Percentiles rank a stretch among this genome's conserved stretches.
These are phyloP conservation scores for Coremacera marginata DNA, from an alignment of 2,888 invertebrate genomes.

Conservation along the genomic window DNA sequence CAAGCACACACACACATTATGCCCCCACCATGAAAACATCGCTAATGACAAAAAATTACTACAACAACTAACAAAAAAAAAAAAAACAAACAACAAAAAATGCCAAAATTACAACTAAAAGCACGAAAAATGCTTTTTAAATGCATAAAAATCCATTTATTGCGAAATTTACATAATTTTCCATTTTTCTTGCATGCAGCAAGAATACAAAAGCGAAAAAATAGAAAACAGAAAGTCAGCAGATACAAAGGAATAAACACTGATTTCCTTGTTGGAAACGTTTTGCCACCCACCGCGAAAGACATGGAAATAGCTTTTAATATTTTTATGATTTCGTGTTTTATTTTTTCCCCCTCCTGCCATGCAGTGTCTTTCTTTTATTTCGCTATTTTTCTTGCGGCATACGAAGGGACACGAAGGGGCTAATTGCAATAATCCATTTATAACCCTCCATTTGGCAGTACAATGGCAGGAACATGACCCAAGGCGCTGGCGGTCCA, in stretches of 20 bases:
- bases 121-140: constrained; percentile 51
- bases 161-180: constrained; percentile 54
- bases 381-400: constrained; percentile 22
- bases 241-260: constrained; percentile 10
- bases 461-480: constrained; percentile 47
- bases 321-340: constrained; percentile 45
- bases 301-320: constrained; percentile 39
- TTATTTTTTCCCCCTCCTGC: neutral
- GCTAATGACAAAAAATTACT: too few species aligned
- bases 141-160: constrained; percentile 52
- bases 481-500: constrained; percentile 28
- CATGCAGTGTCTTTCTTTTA: constrained; percentile 10
- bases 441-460: constrained; percentile 62
- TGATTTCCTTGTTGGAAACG: constrained; percentile 6
- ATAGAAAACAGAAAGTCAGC: constrained; percentile 1
- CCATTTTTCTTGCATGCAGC: constrained; percentile 42
- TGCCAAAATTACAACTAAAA: constrained; percentile 23
- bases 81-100: neutral
- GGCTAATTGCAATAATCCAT: constrained; percentile 69
- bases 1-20: too few species aligned
- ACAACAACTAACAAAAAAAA: neutral
- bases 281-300: constrained; percentile 18
- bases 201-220: constrained; percentile 20
- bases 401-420: constrained; percentile 32
- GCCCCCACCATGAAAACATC: too few species aligned